These are phyloP conservation scores for Caerostris extrusa DNA, from an alignment of 1,140 invertebrate genomes.

Conservation along the genomic window DNA sequence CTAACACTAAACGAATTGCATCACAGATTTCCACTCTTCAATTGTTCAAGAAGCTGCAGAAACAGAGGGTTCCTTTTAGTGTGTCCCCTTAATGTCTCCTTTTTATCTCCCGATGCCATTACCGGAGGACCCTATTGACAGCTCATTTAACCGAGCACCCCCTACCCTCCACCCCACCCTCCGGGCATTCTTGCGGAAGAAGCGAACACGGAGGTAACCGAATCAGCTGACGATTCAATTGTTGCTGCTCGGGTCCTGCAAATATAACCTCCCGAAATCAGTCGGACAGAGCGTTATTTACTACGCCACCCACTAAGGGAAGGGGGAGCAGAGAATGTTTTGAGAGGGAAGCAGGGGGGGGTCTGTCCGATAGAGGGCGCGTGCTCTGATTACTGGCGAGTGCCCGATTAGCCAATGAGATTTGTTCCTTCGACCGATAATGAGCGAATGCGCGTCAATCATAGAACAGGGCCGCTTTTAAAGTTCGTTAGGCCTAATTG, in stretches of 20 bases:
- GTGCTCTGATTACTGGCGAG: constrained; percentile 76
- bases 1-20: neutral
- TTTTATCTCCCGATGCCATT: constrained; percentile 59
- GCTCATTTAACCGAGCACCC: constrained; percentile 60
- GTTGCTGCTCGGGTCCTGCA: constrained; percentile 54
- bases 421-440: constrained; percentile 76
- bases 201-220: constrained; percentile 39
- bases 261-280: constrained; percentile 54
- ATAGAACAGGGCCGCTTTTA: constrained; percentile 74
- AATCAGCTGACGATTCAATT: constrained; percentile 68
- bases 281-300: constrained; percentile 65
- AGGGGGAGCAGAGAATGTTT: neutral
- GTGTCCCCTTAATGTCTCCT: constrained; percentile 41
- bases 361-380: constrained; percentile 13
- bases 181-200: constrained; percentile 13
- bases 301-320: constrained; percentile 5
- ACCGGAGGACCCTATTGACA: constrained; percentile 56
- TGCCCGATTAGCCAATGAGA: constrained; percentile 77
- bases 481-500: constrained; percentile 77
- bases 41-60: constrained; percentile 24
- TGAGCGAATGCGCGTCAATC: constrained; percentile 75
- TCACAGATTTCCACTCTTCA: neutral
- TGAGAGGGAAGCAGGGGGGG: no score
- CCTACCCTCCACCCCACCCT: neutral
- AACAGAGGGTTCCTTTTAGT: neutral